A percentile compares a stretch with the other conserved stretches of the same genome.
These are phyloP conservation scores for Cyanoliseus patagonus DNA, from an alignment of 2,113 vertebrate genomes.

Conservation along the genomic window DNA sequence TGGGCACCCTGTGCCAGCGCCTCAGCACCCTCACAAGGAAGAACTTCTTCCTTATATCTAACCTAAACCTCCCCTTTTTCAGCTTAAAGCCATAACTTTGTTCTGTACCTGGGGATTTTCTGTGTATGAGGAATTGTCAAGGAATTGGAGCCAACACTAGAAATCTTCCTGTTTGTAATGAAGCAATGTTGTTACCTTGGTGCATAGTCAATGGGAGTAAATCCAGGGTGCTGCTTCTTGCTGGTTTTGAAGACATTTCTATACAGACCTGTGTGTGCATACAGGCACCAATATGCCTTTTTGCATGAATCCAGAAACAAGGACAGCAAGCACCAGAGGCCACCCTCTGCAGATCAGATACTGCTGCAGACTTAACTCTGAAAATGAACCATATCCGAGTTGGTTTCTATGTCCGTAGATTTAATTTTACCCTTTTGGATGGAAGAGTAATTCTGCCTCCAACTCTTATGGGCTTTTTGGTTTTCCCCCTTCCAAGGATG, in stretches of 20 bases:
- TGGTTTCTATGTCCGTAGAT: not conserved
- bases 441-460: not conserved
- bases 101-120: not conserved
- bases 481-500: not conserved
- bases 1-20: not conserved
- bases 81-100: not conserved
- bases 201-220: not conserved
- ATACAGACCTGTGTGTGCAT: rapidly evolving
- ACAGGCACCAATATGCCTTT: not conserved
- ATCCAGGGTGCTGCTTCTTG: not conserved
- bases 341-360: not conserved
- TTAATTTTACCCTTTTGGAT: not conserved
- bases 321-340: not conserved
- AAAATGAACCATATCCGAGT: not conserved
- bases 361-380: not conserved
- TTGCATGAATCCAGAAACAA: not conserved
- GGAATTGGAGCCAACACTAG: not conserved
- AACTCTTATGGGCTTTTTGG: not conserved
- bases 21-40: not conserved
- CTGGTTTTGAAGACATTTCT: not conserved
- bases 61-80: not conserved
- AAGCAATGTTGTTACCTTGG: not conserved
- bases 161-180: not conserved
- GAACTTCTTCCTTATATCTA: not conserved
- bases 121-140: not conserved